phyloP scores from a whole-genome alignment of 1,140 invertebrate genomes.

The Apolygus lucorum region DNA sequence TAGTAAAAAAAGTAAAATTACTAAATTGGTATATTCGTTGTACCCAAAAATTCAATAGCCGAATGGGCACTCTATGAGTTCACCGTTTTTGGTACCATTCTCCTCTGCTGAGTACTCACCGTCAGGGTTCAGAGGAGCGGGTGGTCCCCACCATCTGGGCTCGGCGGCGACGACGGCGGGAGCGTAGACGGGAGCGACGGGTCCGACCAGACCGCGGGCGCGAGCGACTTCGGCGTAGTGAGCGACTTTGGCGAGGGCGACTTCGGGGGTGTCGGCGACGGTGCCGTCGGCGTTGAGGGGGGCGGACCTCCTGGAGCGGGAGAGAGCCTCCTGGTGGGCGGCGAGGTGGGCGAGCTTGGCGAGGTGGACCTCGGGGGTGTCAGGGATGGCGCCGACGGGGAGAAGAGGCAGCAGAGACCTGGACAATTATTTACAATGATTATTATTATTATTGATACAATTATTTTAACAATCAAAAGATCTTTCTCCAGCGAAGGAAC shows the following conservation, averaged over 20 bases:
- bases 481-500: too few relatives aligned
- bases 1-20: too few relatives aligned
- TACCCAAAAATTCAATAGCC: too few relatives aligned
- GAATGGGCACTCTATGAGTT: too few relatives aligned
- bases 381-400: slow-evolving; percentile 42
- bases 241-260: slow-evolving; percentile 43
- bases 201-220: slow-evolving; percentile 40
- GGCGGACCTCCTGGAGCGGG: slow-evolving; percentile 24
- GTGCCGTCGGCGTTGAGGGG: slow-evolving; percentile 37
- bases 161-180: slow-evolving; percentile 22
- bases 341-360: slow-evolving; percentile 43
- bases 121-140: slow-evolving; percentile 38
- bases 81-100: too few relatives aligned
- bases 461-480: slow-evolving; percentile 34
- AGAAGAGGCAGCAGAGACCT: slow-evolving; percentile 38
- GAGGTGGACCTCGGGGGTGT: slow-evolving; percentile 45
- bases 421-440: slow-evolving; percentile 35
- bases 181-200: not conserved
- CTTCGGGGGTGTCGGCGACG: slow-evolving; percentile 46
- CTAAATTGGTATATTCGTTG: too few relatives aligned
- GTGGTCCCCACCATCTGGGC: slow-evolving; percentile 28
- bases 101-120: slow-evolving; percentile 30
- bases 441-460: not conserved
- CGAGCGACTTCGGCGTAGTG: slow-evolving; percentile 41
- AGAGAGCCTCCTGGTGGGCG: slow-evolving; percentile 31